A percentile compares a stretch with the other conserved stretches of the same genome.
Conservation (phyloP, 2,113 vertebrate genomes). For the Picathartes gymnocephalus region DNA sequence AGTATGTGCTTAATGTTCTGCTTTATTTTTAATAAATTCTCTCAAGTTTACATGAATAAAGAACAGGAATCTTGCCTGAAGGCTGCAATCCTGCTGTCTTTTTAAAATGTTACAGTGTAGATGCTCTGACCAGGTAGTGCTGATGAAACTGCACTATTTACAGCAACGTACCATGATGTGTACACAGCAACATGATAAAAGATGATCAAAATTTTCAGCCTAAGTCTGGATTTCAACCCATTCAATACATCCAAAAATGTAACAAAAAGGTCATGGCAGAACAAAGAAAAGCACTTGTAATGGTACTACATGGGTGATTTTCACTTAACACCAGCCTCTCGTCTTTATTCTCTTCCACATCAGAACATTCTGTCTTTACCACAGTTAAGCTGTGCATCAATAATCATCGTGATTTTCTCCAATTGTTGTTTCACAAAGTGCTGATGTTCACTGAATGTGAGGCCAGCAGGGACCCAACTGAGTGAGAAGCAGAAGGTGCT, state of each 20-base stretch:
- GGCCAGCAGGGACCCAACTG: neutral
- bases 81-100: neutral
- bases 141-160: neutral
- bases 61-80: neutral
- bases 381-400: neutral
- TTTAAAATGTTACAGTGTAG: neutral
- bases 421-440: neutral
- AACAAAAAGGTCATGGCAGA: neutral
- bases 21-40: neutral
- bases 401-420: neutral
- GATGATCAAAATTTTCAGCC: neutral
- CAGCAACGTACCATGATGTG: accelerated
- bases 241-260: neutral
- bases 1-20: neutral
- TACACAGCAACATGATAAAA: neutral
- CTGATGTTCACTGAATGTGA: accelerated
- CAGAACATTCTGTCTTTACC: neutral
- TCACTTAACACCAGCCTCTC: neutral
- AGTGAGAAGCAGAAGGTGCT: neutral
- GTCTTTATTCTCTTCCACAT: neutral
- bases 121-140: neutral
- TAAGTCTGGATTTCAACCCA: neutral
- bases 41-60: neutral
- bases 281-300: neutral
- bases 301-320: neutral